These are phyloP conservation scores for Drosophila fulvimacula DNA, from an alignment of 2,888 invertebrate genomes.

Conservation along the genomic window DNA sequence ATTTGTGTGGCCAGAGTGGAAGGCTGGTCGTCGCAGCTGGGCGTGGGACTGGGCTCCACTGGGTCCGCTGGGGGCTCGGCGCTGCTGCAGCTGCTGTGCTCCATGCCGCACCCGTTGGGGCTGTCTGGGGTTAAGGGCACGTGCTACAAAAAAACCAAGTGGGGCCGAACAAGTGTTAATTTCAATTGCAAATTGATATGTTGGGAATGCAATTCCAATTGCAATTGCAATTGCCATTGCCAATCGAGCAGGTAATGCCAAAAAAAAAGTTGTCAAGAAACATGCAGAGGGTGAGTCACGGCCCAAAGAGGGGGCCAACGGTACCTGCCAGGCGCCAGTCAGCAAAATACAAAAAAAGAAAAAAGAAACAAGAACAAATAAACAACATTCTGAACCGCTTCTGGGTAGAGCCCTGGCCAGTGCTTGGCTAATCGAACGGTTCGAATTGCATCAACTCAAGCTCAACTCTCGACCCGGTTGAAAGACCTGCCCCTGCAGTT, in stretches of 20 bases:
- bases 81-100: constrained; percentile 23
- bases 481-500: constrained; percentile 17
- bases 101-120: constrained; percentile 35
- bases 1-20: constrained; percentile 75
- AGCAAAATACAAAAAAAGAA: constrained; percentile 24
- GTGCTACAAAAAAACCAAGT: constrained; percentile 21
- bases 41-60: constrained; percentile 30
- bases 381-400: constrained; percentile 36
- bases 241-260: constrained; percentile 30
- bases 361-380: not conserved
- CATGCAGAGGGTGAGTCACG: constrained; percentile 36
- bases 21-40: constrained; percentile 34
- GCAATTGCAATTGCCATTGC: constrained; percentile 41
- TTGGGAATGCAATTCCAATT: constrained; percentile 53
- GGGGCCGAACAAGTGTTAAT: constrained; percentile 23
- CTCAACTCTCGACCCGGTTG: constrained; percentile 3
- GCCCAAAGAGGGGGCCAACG: constrained; percentile 16
- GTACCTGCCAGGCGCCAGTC: constrained; percentile 48
- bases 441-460: constrained; percentile 24
- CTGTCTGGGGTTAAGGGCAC: constrained; percentile 39
- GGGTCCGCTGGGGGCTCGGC: constrained; percentile 19
- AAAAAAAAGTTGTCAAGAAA: constrained; percentile 20
- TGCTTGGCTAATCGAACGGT: constrained; percentile 10
- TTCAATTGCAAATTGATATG: constrained; percentile 58
- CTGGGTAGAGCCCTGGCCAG: constrained; percentile 25